Conservation (phyloP, 2,888 invertebrate species). For the Drosophila neotestacea region DNA sequence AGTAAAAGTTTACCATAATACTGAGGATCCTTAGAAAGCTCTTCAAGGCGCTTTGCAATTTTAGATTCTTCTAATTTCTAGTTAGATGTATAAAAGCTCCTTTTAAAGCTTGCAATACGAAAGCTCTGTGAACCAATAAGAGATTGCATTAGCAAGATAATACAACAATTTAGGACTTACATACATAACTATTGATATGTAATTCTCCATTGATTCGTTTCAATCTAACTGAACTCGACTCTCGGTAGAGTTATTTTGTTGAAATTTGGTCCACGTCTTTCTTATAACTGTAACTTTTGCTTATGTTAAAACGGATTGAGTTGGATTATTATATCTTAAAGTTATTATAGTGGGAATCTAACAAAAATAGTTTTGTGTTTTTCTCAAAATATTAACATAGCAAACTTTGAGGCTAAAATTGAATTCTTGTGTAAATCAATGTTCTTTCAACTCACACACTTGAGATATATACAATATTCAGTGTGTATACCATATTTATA, state of each 20-base stretch:
- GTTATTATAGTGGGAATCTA: not conserved
- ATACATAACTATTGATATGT: not conserved
- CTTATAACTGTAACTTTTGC: not conserved
- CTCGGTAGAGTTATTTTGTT: not conserved
- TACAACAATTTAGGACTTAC: no score
- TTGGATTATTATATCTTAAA: not conserved
- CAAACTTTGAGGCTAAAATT: slow-evolving; percentile 13
- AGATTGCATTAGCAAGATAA: no score
- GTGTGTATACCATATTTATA: slow-evolving; percentile 5
- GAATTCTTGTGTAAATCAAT: not conserved
- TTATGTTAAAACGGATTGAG: not conserved
- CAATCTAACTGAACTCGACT: not conserved
- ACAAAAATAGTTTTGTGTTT: not conserved
- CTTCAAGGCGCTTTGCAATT: no score
- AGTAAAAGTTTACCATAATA: no score
- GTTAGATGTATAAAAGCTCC: no score
- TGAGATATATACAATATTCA: slow-evolving; percentile 18
- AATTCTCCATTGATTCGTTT: not conserved
- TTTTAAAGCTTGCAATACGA: no score
- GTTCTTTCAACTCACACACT: slow-evolving; percentile 6
- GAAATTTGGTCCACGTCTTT: no score
- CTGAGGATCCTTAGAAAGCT: no score
- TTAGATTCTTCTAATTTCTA: no score
- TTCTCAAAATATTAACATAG: slow-evolving; percentile 6
- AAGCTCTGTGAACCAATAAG: no score